Base-by-base conservation (phyloP, 64 coral and sea anemone species). In the Pachyseris speciosa region DNA sequence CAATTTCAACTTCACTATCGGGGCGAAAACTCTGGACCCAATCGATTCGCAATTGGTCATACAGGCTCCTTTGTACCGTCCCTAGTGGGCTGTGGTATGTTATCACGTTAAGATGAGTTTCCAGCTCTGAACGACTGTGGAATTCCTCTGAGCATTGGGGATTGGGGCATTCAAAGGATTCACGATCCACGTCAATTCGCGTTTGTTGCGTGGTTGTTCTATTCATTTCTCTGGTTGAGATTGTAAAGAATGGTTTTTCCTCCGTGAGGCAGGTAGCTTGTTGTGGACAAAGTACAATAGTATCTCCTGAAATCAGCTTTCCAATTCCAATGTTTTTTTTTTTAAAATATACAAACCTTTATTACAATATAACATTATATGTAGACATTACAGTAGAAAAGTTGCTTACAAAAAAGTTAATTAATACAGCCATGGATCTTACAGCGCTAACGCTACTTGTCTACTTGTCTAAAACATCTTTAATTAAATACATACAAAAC, bases 271-370 rank as follows among this genome's bases (percentile, higher is more conserved):
- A 17, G 0, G 55, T 90, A n/a, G 57, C 41, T 61, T 74, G 22
- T 37, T 92, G 80, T 2, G 69, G 74, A 83, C 30, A 45, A 49
- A 28, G 67, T 68, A 91, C 28, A 24, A 83, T 73, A 22, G 16
- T 30, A 42, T 91, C 30, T 78, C 89, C 84, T 71, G 64, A 31
- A 78, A 89, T 79, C 41, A 90, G 40, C 34, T 90, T 90, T 19
- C 87, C 72, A 77, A 20, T 24, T 34, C 52, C 59, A 15, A n/a
- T n/a, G n/a, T n/a, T n/a, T n/a, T n/a, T n/a, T n/a, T n/a, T n/a
- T n/a, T n/a, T n/a, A n/a, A n/a, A n/a, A n/a, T n/a, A n/a, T n/a
- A n/a, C n/a, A n/a, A n/a, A n/a, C n/a, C n/a, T n/a, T n/a, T n/a
- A n/a, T n/a, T n/a, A n/a, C n/a, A n/a, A n/a, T n/a, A n/a, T n/a